A percentile compares a stretch with the other conserved stretches of the same genome.
Evolutionary conservation across 2,113 vertebrate species (phyloP).

Genomic region (Gallinago jamesoni): DNA sequence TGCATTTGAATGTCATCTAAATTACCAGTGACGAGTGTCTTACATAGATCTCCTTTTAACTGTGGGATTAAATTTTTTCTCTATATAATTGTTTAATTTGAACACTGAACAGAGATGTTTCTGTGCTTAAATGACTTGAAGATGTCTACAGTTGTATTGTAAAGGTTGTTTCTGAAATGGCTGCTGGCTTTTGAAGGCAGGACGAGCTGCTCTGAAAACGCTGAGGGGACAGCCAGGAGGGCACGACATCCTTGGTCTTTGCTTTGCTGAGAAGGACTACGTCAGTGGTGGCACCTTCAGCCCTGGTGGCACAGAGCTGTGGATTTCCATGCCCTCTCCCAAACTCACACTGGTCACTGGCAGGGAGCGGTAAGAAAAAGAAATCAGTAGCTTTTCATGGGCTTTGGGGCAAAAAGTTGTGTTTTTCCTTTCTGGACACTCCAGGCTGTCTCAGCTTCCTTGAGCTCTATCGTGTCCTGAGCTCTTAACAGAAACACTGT

Average conservation of each 20-base stretch:
- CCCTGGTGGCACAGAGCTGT: not conserved
- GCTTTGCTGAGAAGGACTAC: not conserved
- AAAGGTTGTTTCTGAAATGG: not conserved
- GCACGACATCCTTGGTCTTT: not conserved
- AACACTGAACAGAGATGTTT: not conserved
- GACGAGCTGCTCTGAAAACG: rapidly evolving
- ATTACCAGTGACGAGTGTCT: not conserved
- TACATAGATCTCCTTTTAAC: not conserved
- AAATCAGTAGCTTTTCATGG: not conserved
- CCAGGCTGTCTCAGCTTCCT: not conserved
- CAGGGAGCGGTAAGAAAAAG: not conserved
- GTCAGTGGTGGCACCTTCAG: not conserved
- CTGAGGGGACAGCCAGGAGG: not conserved
- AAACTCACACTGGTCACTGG: not conserved
- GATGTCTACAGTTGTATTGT: not conserved
- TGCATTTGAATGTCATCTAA: not conserved
- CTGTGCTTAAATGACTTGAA: not conserved
- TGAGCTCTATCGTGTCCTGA: not conserved
- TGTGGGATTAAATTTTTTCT: not conserved
- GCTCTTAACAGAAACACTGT: not conserved
- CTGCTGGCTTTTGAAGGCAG: not conserved
- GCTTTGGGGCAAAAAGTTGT: not conserved
- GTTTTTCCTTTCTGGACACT: not conserved
- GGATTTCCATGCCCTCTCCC: not conserved
- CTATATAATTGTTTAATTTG: not conserved